Conservation (phyloP, 2,113 vertebrate genomes). For the Tretioscincus oriximinensis region DNA sequence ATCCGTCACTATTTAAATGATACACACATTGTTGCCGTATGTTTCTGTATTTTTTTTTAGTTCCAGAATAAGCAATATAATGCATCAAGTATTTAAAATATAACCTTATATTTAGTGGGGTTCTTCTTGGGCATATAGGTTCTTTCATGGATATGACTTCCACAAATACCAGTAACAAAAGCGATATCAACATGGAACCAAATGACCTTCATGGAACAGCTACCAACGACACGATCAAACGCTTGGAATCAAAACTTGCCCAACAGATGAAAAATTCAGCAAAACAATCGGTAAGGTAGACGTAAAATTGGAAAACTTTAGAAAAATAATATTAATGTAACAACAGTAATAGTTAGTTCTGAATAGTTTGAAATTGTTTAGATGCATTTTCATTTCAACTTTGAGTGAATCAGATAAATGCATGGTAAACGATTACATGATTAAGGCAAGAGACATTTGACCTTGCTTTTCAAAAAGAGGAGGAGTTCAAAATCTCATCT, state of each 20-base stretch:
- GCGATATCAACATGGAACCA: constrained; percentile 88
- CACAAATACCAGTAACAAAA: constrained; percentile 92
- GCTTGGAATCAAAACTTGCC: constrained; percentile 86
- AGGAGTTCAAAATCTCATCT: too few species aligned
- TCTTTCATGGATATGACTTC: constrained; percentile 89
- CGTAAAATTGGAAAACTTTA: constrained; percentile 13
- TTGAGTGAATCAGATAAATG: background rate
- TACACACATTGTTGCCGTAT: background rate
- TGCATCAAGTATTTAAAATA: background rate
- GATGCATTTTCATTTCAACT: background rate
- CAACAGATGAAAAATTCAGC: constrained; percentile 83
- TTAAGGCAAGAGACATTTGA: too few species aligned
- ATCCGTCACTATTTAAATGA: background rate
- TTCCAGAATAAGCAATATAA: background rate
- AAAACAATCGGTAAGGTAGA: constrained; percentile 72
- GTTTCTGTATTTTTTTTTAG: background rate
- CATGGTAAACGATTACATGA: too few species aligned
- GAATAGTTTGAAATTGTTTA: background rate
- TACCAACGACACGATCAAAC: constrained; percentile 97
- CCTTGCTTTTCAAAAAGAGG: too few species aligned
- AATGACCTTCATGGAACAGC: constrained; percentile 84
- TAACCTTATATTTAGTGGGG: background rate
- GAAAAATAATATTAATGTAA: background rate
- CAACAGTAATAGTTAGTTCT: background rate
- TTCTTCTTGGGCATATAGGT: constrained; percentile 69